phyloP scores from a whole-genome alignment of 2,113 vertebrate species.

The Phalacrocorax brasilianus region DNA sequence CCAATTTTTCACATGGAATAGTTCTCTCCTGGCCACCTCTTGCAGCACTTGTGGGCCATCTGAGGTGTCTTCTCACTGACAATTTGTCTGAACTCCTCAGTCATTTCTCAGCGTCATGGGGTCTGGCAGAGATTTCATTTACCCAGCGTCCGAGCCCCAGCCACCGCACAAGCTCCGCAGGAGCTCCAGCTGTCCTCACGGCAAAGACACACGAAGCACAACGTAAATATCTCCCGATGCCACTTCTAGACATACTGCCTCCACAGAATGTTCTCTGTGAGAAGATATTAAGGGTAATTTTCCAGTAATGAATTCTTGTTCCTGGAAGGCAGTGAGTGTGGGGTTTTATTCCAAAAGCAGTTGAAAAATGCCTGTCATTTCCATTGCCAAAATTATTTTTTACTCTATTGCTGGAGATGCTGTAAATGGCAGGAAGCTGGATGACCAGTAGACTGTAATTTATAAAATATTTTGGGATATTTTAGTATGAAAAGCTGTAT shows the following conservation, averaged over 20 bases:
- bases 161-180: background rate
- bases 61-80: background rate
- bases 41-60: fast-evolving
- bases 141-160: background rate
- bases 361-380: background rate
- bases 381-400: background rate
- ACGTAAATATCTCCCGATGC: background rate
- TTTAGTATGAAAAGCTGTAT: background rate
- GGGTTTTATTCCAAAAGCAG: background rate
- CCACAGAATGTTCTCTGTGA: background rate
- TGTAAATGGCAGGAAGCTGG: background rate
- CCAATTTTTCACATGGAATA: background rate
- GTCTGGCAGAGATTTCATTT: background rate
- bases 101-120: background rate
- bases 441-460: background rate
- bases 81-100: fast-evolving
- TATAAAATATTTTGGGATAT: background rate
- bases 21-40: background rate
- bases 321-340: background rate
- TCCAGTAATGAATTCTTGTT: background rate
- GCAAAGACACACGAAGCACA: background rate
- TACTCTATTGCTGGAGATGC: background rate
- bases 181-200: background rate
- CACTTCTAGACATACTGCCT: background rate
- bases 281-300: background rate